A percentile compares a stretch with the other conserved stretches of the same genome.
phyloP scores from a whole-genome alignment of 2,113 vertebrate species.

The Todiramphus saurophagus region DNA sequence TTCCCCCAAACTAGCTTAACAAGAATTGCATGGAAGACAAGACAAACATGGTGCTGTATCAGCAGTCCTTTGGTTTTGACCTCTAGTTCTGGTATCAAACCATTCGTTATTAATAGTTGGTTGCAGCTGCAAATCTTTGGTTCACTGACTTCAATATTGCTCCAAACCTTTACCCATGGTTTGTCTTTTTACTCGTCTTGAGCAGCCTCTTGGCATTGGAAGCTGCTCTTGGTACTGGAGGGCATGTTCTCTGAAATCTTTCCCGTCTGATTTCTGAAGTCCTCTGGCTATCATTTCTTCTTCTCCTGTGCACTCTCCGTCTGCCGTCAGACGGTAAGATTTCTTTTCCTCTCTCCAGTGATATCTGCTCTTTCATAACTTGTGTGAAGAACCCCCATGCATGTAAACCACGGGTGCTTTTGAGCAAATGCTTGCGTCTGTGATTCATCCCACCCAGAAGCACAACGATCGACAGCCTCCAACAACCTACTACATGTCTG shows the following conservation, averaged over 20 bases:
- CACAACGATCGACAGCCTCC: not conserved
- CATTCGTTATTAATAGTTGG: not conserved
- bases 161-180: not conserved
- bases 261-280: not conserved
- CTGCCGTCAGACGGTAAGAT: not conserved
- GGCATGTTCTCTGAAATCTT: not conserved
- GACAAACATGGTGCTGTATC: not conserved
- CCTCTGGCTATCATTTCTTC: not conserved
- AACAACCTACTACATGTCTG: not conserved
- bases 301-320: not conserved
- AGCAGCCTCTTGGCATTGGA: not conserved
- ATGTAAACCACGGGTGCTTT: fast-evolving
- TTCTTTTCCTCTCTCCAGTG: not conserved
- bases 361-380: not conserved
- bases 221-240: not conserved
- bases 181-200: not conserved
- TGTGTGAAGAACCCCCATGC: fast-evolving
- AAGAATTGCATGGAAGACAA: too few species aligned
- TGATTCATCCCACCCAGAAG: not conserved
- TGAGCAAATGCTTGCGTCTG: not conserved
- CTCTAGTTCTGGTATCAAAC: not conserved
- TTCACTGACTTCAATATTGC: not conserved
- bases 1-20: not conserved
- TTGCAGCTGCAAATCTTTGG: not conserved
- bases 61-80: not conserved